Evolutionary conservation across 2,113 vertebrate genomes (phyloP).

Genomic region (Todiramphus saurophagus): DNA sequence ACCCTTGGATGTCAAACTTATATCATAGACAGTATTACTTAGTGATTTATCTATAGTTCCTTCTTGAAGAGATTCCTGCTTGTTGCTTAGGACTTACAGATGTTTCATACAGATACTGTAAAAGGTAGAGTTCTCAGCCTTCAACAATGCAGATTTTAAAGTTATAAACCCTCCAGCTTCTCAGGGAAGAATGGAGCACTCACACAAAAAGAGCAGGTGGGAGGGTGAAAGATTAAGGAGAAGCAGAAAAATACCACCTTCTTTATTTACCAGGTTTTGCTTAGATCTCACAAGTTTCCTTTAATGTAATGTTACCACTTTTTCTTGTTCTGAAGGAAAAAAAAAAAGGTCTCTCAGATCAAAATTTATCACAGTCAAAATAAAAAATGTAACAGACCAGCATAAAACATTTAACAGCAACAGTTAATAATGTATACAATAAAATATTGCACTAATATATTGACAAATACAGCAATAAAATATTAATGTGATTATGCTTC

Average conservation of each 20-base stretch:
- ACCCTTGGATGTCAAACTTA: neutral
- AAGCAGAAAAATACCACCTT: neutral
- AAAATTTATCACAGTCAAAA: constrained; percentile 75
- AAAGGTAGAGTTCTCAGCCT: constrained; percentile 41
- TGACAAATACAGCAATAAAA: constrained; percentile 79
- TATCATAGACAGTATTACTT: neutral
- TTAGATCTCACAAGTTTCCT: constrained; percentile 28
- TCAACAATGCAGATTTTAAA: constrained; percentile 26
- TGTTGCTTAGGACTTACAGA: constrained; percentile 37
- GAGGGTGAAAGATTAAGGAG: constrained; percentile 6
- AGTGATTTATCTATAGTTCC: neutral
- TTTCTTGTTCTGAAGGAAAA: constrained; percentile 52
- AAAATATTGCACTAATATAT: constrained; percentile 79
- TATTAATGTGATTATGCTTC: constrained; percentile 79
- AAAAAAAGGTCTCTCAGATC: constrained; percentile 8
- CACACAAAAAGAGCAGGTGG: neutral
- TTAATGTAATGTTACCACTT: constrained; percentile 31
- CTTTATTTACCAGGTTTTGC: constrained; percentile 23
- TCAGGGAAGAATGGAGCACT: constrained; percentile 12
- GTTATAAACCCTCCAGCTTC: neutral
- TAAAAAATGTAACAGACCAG: constrained; percentile 68
- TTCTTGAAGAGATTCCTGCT: constrained; percentile 9
- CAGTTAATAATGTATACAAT: constrained; percentile 80
- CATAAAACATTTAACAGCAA: constrained; percentile 76
- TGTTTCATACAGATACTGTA: constrained; percentile 65